These are phyloP conservation scores for Slavum lentiscoides DNA, from an alignment of 2,888 invertebrate genomes.

Conservation along the genomic window DNA sequence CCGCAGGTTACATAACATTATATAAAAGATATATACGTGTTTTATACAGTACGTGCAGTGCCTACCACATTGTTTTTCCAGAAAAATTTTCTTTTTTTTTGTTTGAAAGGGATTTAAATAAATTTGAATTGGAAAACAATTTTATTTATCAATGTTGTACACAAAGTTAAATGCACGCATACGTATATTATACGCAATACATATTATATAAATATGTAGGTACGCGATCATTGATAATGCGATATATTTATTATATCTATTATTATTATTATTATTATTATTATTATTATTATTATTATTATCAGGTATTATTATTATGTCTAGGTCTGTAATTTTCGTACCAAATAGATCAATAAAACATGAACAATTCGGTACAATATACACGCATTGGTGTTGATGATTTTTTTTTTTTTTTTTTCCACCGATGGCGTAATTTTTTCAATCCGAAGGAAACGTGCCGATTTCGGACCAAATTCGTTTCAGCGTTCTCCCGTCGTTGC, in stretches of 20 bases:
- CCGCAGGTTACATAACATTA: not conserved
- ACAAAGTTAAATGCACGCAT: slow-evolving; percentile 19
- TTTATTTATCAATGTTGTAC: slow-evolving; percentile 39
- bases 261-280: slow-evolving; percentile 38
- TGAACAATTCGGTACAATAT: slow-evolving; percentile 46
- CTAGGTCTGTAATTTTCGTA: slow-evolving; percentile 50
- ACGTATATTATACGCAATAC: too few species aligned
- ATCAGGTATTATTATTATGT: slow-evolving; percentile 21
- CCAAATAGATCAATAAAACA: slow-evolving; percentile 45
- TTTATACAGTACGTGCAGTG: too few species aligned
- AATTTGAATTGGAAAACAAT: slow-evolving; percentile 36
- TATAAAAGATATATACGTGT: too few species aligned
- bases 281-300: slow-evolving; percentile 30
- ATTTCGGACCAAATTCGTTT: slow-evolving; percentile 38
- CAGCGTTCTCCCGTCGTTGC: slow-evolving; percentile 33
- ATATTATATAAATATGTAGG: too few species aligned
- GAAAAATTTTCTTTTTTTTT: too few species aligned
- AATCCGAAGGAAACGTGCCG: slow-evolving; percentile 16
- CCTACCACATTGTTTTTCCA: too few species aligned
- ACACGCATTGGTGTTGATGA: not conserved
- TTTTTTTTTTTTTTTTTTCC: too few species aligned
- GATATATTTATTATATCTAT: not conserved
- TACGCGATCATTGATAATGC: too few species aligned
- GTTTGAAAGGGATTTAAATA: not conserved
- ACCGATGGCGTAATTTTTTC: not conserved